Evolutionary conservation across 2,888 invertebrate species (phyloP), one percentile per base, ranked within the genome.

Genomic region (Eupsilia transversa): DNA sequence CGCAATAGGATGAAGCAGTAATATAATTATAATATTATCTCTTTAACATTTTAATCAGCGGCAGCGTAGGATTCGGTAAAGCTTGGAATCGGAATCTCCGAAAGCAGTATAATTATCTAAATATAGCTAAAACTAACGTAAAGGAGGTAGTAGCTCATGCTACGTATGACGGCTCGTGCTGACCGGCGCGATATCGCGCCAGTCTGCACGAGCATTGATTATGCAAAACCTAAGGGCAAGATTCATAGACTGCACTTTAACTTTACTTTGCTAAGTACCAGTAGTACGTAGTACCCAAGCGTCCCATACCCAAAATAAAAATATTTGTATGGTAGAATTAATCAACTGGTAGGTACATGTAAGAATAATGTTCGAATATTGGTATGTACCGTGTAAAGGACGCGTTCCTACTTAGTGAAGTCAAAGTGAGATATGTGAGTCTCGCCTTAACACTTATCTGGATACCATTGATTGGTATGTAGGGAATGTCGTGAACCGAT

Each of bases 401-500:
- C 12, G 27, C 12, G 54, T 54, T 10, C n/a, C 23, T 52, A n/a
- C n/a, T n/a, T n/a, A 52, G 23, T 52, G n/a, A n/a, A 49, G 9
- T 49, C 2, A 52, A 54, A 41, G 41, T 27, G 27, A 27, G 27
- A 4, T 30, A 30, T 14, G 30, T 63, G 43, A 46, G 30, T 64
- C 12, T 43, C 30, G 63, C 63, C 30, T 9, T 46, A 64, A 7
- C 23, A 54, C 65, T 69, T 72, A 80, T 81, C 80, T 41, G 17
- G 64, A 64, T 64, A n/a, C 49, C n/a, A 33, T 30, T 57, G 33
- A 41, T 43, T 66, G 77, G 72, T 52, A 80, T 72, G 56, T 67
- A 46, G 12, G 46, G 61, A 81, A 84, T 84, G 64, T 77, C 59
- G 67, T 71, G 72, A 71, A 72, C 27, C 54, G 54, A 73, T 72